Evolutionary conservation across 2,797 vertebrate species (phyloP), one percentile per base, ranked within the genome.

Genomic region (Enteromius viviparus): DNA sequence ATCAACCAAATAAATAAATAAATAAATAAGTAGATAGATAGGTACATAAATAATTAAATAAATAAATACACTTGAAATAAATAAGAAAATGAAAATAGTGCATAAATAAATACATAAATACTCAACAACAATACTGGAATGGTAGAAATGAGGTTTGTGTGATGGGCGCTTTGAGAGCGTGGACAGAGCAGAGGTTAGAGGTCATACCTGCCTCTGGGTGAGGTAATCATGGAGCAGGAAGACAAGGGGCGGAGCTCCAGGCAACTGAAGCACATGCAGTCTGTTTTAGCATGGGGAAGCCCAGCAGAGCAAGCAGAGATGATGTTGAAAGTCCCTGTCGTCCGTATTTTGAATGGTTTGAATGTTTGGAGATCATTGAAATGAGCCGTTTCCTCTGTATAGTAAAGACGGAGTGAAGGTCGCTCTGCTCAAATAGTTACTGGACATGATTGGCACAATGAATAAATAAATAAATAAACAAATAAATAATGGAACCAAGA

Each of bases 361-460:
- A 49, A 72, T 82, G 70, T 69, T 84, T 76, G 79, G 76, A 87
- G 86, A 82, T 40, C 15, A 14, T 17, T 75, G 51, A 58, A 70
- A 60, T 55, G 49, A 68, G 65, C 81, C 49, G 51, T 71, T 77
- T 60, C 62, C 72, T 82, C 72, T 17, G 32, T 60, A 40, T 47
- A 37, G 23, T 90, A 94, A 93, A 93, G 93, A 90, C 93, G 93
- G 94, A 94, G 93, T 94, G 94, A 94, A 94, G 94, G 93, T 92
- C 66, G 81, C 72, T 77, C 80, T 87, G 53, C 29, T 91, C 85
- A 53, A 91, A 80, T 68, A 77, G 81, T 91, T 89, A 91, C 89
- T 89, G 91, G 90, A 90, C 89, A 92, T 92, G 93, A 93, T 89
- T 94, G 94, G 93, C 94, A 94, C 93, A 94, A 87, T 92, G 94